These are phyloP conservation scores for Pseudococcus jackbeardsleyi DNA, from an alignment of 2,888 invertebrate genomes.

Conservation along the genomic window DNA sequence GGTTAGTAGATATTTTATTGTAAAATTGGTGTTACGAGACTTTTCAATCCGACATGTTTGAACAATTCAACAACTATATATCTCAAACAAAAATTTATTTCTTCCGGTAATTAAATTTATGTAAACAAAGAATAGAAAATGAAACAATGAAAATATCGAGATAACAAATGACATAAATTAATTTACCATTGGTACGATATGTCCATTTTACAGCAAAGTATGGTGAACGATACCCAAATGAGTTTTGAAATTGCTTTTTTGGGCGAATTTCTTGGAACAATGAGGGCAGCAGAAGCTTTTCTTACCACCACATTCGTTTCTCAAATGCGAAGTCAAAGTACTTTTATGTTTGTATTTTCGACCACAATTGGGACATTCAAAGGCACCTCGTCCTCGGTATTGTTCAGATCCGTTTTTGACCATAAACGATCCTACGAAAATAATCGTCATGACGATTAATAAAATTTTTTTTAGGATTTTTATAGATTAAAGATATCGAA, in stretches of 20 bases:
- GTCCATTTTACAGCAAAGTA: background rate
- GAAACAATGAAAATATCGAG: background rate
- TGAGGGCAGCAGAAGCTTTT: slow-evolving; percentile 72
- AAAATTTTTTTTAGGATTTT: background rate
- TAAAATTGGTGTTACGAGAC: too few species aligned
- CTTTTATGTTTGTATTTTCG: slow-evolving; percentile 68
- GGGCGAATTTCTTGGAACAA: slow-evolving; percentile 70
- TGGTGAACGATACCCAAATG: slow-evolving; percentile 60
- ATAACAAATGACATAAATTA: background rate
- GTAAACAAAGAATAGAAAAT: background rate
- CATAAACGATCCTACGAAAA: background rate
- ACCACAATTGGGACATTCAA: slow-evolving; percentile 67
- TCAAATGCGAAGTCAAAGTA: slow-evolving; percentile 68
- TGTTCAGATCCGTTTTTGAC: background rate
- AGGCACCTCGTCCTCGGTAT: background rate
- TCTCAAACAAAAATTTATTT: background rate
- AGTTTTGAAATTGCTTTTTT: slow-evolving; percentile 61
- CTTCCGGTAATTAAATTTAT: background rate
- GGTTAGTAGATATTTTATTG: too few species aligned
- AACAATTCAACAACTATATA: background rate
- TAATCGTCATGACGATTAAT: background rate
- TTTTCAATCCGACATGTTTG: background rate
- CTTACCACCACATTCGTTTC: slow-evolving; percentile 73
- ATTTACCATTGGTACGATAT: background rate
- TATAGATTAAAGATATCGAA: too few species aligned